Evolutionary conservation across 2,113 vertebrate species (phyloP).

Genomic region (Junco hyemalis): DNA sequence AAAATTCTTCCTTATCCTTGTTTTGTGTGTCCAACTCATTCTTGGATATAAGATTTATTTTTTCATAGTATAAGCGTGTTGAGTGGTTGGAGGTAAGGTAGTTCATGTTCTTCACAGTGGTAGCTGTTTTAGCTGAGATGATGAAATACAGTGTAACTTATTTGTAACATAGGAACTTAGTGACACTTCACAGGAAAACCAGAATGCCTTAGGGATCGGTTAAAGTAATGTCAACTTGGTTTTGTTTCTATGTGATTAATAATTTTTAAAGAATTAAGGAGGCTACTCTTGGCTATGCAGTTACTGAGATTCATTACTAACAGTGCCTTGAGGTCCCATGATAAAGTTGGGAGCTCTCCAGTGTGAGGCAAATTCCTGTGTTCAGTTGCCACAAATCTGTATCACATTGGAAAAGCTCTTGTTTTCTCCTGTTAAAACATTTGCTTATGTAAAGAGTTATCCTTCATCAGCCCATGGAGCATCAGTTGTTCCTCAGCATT

Average conservation of each 20-base stretch:
- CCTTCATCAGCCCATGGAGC: not conserved
- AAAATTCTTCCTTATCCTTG: not conserved
- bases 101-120: not conserved
- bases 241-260: constrained; percentile 28
- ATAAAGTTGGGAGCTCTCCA: not conserved
- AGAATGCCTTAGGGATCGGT: not conserved
- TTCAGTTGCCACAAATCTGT: not conserved
- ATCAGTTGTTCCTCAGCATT: not conserved
- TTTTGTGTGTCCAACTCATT: not conserved
- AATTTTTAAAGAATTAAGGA: constrained; percentile 9
- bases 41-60: not conserved
- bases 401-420: not conserved
- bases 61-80: not conserved
- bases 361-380: not conserved
- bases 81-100: not conserved
- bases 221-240: not conserved
- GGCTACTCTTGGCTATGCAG: not conserved
- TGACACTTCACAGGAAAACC: not conserved
- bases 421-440: not conserved
- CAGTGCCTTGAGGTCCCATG: not conserved
- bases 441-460: not conserved
- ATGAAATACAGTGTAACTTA: constrained; percentile 4
- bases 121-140: not conserved
- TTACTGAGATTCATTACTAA: not conserved
- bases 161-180: constrained; percentile 5